Evolutionary conservation across 2,888 invertebrate species (phyloP).

Genomic region (Toxonevra muliebris): DNA sequence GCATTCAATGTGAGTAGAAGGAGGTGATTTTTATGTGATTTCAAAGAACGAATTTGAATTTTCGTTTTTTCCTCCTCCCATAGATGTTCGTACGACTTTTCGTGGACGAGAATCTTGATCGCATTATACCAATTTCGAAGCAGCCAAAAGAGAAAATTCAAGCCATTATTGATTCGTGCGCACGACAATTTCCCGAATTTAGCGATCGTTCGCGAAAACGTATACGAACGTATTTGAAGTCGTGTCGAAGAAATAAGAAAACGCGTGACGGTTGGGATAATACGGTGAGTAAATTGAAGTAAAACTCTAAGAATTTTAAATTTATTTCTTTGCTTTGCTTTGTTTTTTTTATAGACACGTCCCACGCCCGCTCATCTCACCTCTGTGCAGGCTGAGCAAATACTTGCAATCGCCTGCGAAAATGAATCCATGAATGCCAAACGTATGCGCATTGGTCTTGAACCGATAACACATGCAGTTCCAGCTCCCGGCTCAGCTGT

Average conservation of each 20-base stretch:
- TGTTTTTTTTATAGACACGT: slow-evolving; percentile 72
- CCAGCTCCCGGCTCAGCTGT: slow-evolving; percentile 65
- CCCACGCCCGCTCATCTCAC: slow-evolving; percentile 97
- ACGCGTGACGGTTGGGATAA: slow-evolving; percentile 92
- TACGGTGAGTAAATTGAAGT: slow-evolving; percentile 70
- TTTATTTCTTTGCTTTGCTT: not conserved
- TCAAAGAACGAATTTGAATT: not conserved
- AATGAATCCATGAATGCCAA: slow-evolving; percentile 98
- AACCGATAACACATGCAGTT: slow-evolving; percentile 92
- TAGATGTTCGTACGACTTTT: slow-evolving; percentile 98
- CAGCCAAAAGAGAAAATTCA: slow-evolving; percentile 98
- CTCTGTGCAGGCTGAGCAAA: slow-evolving; percentile 95
- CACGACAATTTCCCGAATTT: slow-evolving; percentile 96
- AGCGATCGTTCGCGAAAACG: slow-evolving; percentile 94
- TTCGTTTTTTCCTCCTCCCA: slow-evolving; percentile 42
- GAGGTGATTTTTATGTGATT: slow-evolving; percentile 9
- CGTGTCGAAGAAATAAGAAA: slow-evolving; percentile 92
- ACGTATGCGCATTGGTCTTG: slow-evolving; percentile 94
- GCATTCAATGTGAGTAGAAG: slow-evolving; percentile 86
- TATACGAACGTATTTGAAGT: slow-evolving; percentile 94
- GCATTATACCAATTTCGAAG: slow-evolving; percentile 96
- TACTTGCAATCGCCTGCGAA: slow-evolving; percentile 94
- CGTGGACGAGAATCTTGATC: slow-evolving; percentile 95
- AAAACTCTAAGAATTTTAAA: not conserved
- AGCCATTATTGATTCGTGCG: slow-evolving; percentile 96